phyloP scores from a whole-genome alignment of 2,113 vertebrate species.

The Pelecanus crispus region DNA sequence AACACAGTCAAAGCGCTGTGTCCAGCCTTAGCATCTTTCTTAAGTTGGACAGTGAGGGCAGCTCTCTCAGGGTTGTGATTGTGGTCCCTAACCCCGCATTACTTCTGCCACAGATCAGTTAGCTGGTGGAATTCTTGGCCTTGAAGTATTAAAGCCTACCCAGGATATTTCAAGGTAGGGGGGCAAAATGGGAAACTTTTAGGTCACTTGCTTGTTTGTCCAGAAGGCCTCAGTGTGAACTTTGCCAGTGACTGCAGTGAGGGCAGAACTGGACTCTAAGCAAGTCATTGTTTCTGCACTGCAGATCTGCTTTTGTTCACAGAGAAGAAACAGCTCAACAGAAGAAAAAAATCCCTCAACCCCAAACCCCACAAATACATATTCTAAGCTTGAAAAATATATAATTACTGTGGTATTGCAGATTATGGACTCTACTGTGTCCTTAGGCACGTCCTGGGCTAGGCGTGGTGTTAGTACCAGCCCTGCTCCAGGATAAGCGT shows the following conservation, averaged over 20 bases:
- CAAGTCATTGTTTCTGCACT: background rate
- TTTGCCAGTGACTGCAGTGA: background rate
- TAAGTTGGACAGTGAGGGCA: background rate
- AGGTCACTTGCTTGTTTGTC: background rate
- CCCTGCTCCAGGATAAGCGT: background rate
- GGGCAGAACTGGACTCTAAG: background rate
- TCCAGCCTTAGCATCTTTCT: background rate
- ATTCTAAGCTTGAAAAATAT: background rate
- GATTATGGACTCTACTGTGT: background rate
- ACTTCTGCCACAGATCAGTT: background rate
- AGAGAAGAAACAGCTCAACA: background rate
- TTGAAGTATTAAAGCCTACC: background rate
- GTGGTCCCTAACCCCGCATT: background rate
- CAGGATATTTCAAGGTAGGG: background rate
- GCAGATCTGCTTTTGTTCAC: background rate
- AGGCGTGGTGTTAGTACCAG: background rate
- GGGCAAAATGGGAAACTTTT: background rate
- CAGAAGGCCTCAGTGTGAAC: background rate
- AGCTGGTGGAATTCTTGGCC: background rate
- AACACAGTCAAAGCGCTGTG: background rate
- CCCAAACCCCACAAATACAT: background rate
- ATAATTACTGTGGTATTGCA: conserved; percentile 6
- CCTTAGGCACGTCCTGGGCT: background rate
- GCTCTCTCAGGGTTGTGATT: background rate
- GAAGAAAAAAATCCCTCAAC: background rate